A percentile compares a stretch with the other conserved stretches of the same genome.
phyloP scores from a whole-genome alignment of 2,797 vertebrate species.

The Masticophis lateralis region DNA sequence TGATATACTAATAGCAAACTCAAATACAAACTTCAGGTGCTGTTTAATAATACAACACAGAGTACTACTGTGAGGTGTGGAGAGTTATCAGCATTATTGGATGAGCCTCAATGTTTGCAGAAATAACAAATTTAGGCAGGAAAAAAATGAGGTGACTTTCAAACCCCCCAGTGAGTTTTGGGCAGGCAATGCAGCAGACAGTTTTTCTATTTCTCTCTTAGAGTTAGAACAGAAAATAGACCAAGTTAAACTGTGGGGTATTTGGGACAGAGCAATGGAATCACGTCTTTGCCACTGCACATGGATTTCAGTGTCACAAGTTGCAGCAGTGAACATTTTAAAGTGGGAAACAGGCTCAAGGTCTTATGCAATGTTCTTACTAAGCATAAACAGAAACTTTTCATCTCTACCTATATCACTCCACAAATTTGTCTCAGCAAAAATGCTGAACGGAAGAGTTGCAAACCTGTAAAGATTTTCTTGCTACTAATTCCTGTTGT shows the following conservation, averaged over 20 bases:
- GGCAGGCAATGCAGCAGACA: too few species aligned
- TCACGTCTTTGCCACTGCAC: background rate
- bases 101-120: background rate
- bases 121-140: too few species aligned
- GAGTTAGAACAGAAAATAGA: background rate
- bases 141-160: background rate
- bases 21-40: background rate
- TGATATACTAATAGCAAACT: background rate
- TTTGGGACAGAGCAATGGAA: background rate
- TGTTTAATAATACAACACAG: background rate
- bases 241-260: background rate
- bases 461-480: background rate
- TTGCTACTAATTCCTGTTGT: background rate
- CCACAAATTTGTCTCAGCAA: slow-evolving; percentile 55
- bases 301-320: background rate
- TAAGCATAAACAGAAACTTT: background rate
- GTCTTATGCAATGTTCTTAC: background rate
- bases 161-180: background rate
- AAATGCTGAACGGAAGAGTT: slow-evolving; percentile 58
- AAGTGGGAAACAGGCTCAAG: background rate
- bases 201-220: background rate
- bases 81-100: background rate
- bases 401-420: slow-evolving; percentile 41
- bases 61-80: background rate
- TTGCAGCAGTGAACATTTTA: background rate